A percentile compares a stretch with the other conserved stretches of the same genome.
Evolutionary conservation across 2,797 vertebrate species (phyloP).

Genomic region (Gila robusta): DNA sequence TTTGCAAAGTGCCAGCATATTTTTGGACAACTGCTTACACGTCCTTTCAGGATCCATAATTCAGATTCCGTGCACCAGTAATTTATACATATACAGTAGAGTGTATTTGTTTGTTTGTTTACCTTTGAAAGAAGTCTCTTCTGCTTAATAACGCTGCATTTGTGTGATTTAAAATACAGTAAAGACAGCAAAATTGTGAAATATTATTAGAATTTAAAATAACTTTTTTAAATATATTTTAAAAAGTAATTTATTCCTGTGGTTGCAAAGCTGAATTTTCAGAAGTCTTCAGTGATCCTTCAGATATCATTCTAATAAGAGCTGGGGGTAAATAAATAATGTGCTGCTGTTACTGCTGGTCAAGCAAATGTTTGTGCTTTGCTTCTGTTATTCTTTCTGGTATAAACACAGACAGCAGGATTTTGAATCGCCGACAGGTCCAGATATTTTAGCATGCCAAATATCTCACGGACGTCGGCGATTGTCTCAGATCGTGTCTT

Average conservation of each 20-base stretch:
- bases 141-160: neutral
- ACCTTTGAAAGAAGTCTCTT: neutral
- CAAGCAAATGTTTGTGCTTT: too few relatives aligned
- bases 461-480: too few relatives aligned
- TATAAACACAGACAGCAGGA: too few relatives aligned
- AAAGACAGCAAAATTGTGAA: neutral
- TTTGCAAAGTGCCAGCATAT: conserved; percentile 17
- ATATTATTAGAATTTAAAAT: neutral
- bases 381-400: too few relatives aligned
- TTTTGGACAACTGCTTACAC: conserved; percentile 28
- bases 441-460: too few relatives aligned
- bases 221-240: neutral
- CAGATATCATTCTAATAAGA: neutral
- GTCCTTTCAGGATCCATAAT: conserved; percentile 16
- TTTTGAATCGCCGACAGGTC: too few relatives aligned
- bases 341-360: too few relatives aligned
- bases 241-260: neutral
- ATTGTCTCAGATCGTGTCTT: too few relatives aligned
- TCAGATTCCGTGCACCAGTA: neutral
- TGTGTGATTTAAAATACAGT: neutral
- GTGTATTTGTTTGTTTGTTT: neutral
- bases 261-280: neutral
- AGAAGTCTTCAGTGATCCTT: neutral
- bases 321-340: too few relatives aligned
- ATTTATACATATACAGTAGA: neutral